Conservation (phyloP, 2,113 vertebrate species). For the Etheostoma cragini region DNA sequence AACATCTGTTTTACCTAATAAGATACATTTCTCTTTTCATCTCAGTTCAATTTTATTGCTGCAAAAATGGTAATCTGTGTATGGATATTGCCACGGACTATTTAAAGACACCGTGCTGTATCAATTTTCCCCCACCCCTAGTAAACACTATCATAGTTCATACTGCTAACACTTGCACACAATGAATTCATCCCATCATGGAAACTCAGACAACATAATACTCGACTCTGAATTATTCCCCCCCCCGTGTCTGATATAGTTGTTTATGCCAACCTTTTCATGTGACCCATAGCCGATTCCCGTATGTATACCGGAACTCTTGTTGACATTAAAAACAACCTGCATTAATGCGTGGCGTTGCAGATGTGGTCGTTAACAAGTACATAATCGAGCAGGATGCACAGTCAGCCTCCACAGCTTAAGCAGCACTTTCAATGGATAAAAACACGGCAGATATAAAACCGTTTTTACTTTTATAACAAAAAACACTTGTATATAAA, state of each 20-base stretch:
- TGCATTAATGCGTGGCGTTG: conserved; percentile 19
- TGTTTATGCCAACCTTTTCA: conserved; percentile 21
- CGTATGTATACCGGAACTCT: conserved; percentile 31
- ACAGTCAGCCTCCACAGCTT: neutral
- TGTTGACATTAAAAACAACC: conserved; percentile 42
- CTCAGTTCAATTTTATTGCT: too few species aligned
- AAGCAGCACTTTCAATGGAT: neutral
- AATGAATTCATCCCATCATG: neutral
- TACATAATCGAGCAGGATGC: neutral
- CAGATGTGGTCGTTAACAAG: conserved; percentile 26
- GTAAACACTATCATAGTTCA: neutral
- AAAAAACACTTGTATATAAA: too few species aligned
- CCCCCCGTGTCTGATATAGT: conserved; percentile 6
- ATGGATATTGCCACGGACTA: too few species aligned
- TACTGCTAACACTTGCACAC: neutral
- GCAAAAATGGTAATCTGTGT: too few species aligned
- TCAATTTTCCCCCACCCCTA: too few species aligned
- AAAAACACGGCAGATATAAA: neutral
- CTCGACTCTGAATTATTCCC: neutral
- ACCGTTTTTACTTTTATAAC: too few species aligned
- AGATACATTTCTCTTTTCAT: too few species aligned
- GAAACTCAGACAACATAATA: neutral
- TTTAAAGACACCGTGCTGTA: too few species aligned
- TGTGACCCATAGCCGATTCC: conserved; percentile 42
- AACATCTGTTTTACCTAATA: too few species aligned